Evolutionary conservation across 2,113 vertebrate species (phyloP), one percentile per base, ranked within the genome.

Genomic region (Eudorcas thomsonii): DNA sequence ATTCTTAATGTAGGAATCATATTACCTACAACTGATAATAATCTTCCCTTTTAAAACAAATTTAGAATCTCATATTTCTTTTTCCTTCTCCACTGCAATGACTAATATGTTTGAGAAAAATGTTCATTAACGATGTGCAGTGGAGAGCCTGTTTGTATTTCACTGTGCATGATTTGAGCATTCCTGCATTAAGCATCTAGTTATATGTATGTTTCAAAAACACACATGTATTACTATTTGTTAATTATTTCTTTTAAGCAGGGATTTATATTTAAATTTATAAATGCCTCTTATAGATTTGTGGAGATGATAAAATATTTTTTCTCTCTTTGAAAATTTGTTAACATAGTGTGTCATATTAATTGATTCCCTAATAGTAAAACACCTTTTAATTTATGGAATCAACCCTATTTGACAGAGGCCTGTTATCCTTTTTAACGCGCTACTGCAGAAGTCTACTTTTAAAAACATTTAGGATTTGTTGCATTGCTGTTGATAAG

Each of bases 231-330:
- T 30, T 90, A 71, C 80, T 62, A 26, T 48, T 91, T 13, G 21
- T 39, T 57, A 91, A 86, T 94, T 83, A 85, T 98, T 96, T 87
- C 54, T 97, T 93, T 97, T 92, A 59, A 91, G 91, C 96, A 80
- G 81, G 54, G 54, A 88, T 94, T 67, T 78, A 45, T 88, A 85
- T 97, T 97, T 96, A 88, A 91, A 93, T 94, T 78, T 67, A 17
- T 83, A 85, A 77, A 87, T 80, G 89, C 81, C 91, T 95, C 90
- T 90, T 95, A 48, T 23, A 91, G 64, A 82, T 97, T 81, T 93
- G 54, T 91, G 88, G 48, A 88, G 52, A 92, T 15, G 91, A 91
- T 88, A 85, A 81, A 64, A 84, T 74, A 81, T 60, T 93, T 95
- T 52, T 91, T 90, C 94, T 90, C 59, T 52, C 74, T 84, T 43